Base-by-base conservation (phyloP, 2,113 vertebrate genomes). In the Phylloscopus whistleri region DNA sequence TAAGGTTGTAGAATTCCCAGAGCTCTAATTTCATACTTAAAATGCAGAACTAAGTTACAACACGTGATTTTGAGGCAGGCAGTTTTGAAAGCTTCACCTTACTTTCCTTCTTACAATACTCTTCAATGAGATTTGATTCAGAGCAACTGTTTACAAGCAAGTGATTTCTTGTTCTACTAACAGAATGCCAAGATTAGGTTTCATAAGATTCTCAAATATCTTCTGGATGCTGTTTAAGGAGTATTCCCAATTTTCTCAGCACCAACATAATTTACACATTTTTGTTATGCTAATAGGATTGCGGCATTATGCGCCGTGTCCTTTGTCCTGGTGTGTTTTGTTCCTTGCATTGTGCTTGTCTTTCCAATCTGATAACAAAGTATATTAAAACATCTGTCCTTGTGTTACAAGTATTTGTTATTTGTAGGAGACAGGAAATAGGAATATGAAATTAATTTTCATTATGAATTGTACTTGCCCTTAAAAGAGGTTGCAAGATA, bases 351-450 rank as follows among this genome's bases (percentile, higher is more conserved):
- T 96, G 87, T 94, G 62, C 58, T 86, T 41, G 19, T 86, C 76
- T 94, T 95, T 82, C 81, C 81, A 90, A 92, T 95, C 89, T 96
- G 89, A 92, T 84, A 63, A 46, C 30, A 81, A 37, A 90, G 70
- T 89, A 90, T 94, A 97, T 95, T 96, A 96, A 92, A 78, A 87
- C 48, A 94, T 94, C 86, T 92, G 87, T 94, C 86, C 92, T 96
- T 89, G 81, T 87, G 89, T 90, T 93, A 93, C 87, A 96, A 92
- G 83, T n/a, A 94, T 95, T 97, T 96, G 85, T 96, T 95, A 89
- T 96, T 95, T 96, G 92, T 82, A 86, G 11, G 46, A 84, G 90
- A 78, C 73, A 94, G 68, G 70, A 97, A 94, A 87, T 78, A 91
- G 91, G 66, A 92, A 81, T 89, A 89, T 33, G 69, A 94, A 95